phyloP scores from a whole-genome alignment of 2,113 vertebrate genomes.

The Rhinoptilus africanus region DNA sequence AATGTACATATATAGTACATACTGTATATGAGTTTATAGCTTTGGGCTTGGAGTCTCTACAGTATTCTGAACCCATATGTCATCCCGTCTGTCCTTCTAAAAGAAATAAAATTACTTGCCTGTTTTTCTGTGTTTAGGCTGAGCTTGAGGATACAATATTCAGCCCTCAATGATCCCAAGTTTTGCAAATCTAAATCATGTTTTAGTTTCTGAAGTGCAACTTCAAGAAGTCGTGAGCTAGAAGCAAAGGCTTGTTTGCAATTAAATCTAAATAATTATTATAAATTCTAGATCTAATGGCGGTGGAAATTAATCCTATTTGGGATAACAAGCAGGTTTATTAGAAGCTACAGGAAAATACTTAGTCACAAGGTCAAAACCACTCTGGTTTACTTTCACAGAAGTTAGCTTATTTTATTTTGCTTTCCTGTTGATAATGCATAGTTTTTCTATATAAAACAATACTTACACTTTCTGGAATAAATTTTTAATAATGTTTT shows the following conservation, averaged over 20 bases:
- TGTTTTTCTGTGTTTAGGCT: neutral
- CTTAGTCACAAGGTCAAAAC: neutral
- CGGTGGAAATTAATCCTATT: neutral
- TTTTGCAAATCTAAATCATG: neutral
- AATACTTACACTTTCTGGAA: neutral
- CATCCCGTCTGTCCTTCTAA: conserved; percentile 6
- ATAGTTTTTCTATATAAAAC: neutral
- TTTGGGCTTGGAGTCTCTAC: neutral
- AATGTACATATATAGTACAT: neutral
- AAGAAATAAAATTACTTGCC: neutral
- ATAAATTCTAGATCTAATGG: neutral
- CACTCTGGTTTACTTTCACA: neutral
- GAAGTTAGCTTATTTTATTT: neutral
- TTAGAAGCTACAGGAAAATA: neutral
- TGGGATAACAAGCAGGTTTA: neutral
- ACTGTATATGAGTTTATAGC: neutral
- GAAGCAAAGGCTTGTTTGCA: neutral
- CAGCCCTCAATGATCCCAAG: neutral
- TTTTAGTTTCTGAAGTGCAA: neutral
- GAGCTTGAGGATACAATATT: neutral
- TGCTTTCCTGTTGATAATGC: neutral
- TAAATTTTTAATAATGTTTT: neutral
- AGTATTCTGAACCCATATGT: conserved; percentile 35
- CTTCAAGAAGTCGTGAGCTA: neutral
- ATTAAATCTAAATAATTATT: neutral